Evolutionary conservation across 2,888 invertebrate species (phyloP).

Genomic region (Bellardia bayeri): DNA sequence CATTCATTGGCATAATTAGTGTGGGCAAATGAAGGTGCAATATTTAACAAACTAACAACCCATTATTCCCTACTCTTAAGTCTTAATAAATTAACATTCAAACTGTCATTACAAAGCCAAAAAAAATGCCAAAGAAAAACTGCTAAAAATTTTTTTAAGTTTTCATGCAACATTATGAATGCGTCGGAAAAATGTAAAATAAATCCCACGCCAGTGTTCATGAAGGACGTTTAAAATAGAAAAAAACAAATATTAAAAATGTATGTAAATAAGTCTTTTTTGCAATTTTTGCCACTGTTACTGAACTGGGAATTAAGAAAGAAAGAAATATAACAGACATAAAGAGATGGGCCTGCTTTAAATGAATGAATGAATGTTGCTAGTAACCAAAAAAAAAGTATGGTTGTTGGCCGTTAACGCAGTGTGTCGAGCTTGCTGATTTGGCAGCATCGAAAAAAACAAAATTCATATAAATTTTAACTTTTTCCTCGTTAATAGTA

Average conservation of each 20-base stretch:
- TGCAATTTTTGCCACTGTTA: slow-evolving; percentile 21
- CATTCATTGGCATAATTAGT: slow-evolving; percentile 38
- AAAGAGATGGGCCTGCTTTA: slow-evolving; percentile 44
- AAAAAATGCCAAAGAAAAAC: not conserved
- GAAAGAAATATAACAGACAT: not conserved
- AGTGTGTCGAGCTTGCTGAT: not conserved
- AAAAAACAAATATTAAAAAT: slow-evolving; percentile 1
- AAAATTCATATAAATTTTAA: slow-evolving; percentile 48
- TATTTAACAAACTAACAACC: not conserved
- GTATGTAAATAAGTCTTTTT: slow-evolving; percentile 58
- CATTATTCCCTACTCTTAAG: slow-evolving; percentile 6
- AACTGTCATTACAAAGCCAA: not conserved
- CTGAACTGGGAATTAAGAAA: slow-evolving; percentile 32
- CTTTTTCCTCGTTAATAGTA: slow-evolving; percentile 62
- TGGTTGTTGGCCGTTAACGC: not conserved
- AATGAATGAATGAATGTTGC: slow-evolving; percentile 42
- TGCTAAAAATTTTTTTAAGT: slow-evolving; percentile 27
- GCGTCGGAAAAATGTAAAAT: not conserved
- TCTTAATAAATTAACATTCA: slow-evolving; percentile 26
- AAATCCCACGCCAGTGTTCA: slow-evolving; percentile 68
- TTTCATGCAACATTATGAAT: slow-evolving; percentile 4
- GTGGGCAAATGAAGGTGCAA: slow-evolving; percentile 38
- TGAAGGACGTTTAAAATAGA: slow-evolving; percentile 54
- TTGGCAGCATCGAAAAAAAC: slow-evolving; percentile 7
- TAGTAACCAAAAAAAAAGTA: not conserved